Evolutionary conservation across 2,797 vertebrate species (phyloP).

Genomic region (Mastacembelus armatus): DNA sequence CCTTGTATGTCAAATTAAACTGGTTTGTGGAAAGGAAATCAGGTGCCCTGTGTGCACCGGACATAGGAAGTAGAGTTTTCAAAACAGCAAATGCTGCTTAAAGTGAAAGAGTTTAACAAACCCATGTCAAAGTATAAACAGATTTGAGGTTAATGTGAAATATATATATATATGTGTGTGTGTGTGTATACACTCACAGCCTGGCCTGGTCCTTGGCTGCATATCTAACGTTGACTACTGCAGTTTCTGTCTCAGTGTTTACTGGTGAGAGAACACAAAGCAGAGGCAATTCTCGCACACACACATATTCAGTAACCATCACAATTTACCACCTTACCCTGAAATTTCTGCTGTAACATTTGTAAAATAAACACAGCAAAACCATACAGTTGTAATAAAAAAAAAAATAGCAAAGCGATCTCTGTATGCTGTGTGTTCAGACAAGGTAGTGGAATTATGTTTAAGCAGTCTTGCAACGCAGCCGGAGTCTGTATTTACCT

Average conservation of each 20-base stretch:
- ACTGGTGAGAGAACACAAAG: slow-evolving; percentile 82
- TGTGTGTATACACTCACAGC: slow-evolving; percentile 87
- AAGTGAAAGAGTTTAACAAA: slow-evolving; percentile 6
- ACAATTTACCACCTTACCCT: slow-evolving; percentile 9
- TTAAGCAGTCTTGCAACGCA: not conserved
- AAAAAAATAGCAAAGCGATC: not conserved
- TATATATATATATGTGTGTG: no score
- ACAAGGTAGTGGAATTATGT: not conserved
- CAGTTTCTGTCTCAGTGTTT: slow-evolving; percentile 98
- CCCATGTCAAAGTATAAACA: slow-evolving; percentile 28
- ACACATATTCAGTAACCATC: slow-evolving; percentile 1
- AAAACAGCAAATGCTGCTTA: slow-evolving; percentile 8
- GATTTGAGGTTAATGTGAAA: slow-evolving; percentile 32
- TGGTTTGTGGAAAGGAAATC: slow-evolving; percentile 42
- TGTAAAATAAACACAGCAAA: not conserved
- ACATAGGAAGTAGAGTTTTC: slow-evolving; percentile 18
- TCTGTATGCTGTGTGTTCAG: not conserved
- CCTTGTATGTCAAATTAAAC: slow-evolving; percentile 54
- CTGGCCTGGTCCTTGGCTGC: slow-evolving; percentile 96
- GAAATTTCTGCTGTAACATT: no score
- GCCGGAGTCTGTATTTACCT: slow-evolving; percentile 82
- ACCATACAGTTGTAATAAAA: not conserved
- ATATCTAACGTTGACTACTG: slow-evolving; percentile 98
- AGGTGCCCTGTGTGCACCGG: slow-evolving; percentile 27
- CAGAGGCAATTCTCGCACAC: slow-evolving; percentile 40